Evolutionary conservation across 2,888 invertebrate genomes (phyloP), one percentile per base, ranked within the genome.

Genomic region (Ormia ochracea): DNA sequence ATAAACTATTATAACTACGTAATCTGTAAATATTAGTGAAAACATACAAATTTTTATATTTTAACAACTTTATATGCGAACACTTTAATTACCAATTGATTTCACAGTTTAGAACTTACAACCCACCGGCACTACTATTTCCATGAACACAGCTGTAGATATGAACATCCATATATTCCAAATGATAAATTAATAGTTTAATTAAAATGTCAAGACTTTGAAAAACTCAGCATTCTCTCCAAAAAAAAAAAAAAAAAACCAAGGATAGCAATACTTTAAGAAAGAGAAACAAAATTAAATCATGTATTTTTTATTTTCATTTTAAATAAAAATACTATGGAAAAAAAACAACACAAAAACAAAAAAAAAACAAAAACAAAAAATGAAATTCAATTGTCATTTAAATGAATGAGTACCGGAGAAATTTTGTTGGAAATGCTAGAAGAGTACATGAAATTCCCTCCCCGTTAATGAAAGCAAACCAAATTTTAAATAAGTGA

Each of bases 371-470:
- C 50, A 72, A 45, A 33, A 66, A 65, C 52, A 43, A 41, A 43
- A 65, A 75, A 70, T 50, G 79, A 48, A 45, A 66, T 74, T 84
- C 87, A 87, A 86, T 86, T 87, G 87, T 86, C 87, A 87, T 87
- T 87, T 80, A 58, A 68, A 59, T 79, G 56, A 19, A 56, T 56
- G 75, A 66, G 52, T 26, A 48, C n/a, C 23, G 45, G 10, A 14
- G 19, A 3, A 38, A 68, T 74, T 61, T 31, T 7, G 52, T 33
- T 41, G 5, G 19, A 54, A 54, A 58, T 50, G 12, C 21, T 36
- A 33, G 36, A 58, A 58, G 38, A 74, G 73, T 48, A 65, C 4
- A 56, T 31, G 41, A 45, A 73, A 65, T 21, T 14, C 58, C 58
- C 41, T 50, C 66, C 74, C 33, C 52, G 33, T 48, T 59, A 9